Conservation (phyloP, 2,113 vertebrate species). For the Callaeas wilsoni region DNA sequence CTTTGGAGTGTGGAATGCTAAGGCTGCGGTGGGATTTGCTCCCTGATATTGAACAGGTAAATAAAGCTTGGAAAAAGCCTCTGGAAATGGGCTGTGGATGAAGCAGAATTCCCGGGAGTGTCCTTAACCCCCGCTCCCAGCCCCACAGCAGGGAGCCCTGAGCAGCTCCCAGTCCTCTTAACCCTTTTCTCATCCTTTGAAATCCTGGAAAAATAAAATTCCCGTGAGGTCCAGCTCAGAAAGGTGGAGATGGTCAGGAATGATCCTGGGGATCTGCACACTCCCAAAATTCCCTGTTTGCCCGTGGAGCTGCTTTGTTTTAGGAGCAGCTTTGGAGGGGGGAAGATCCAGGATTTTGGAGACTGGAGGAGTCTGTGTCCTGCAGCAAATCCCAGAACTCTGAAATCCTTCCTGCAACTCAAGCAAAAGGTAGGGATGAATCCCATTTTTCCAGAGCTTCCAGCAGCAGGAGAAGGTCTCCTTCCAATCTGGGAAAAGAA, state of each 20-base stretch:
- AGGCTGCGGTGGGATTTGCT: constrained; percentile 34
- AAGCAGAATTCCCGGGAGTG: neutral
- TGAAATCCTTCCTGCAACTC: neutral
- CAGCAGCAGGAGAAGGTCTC: neutral
- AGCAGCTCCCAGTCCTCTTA: neutral
- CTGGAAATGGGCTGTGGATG: neutral
- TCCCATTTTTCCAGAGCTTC: neutral
- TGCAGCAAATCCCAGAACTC: rapidly evolving
- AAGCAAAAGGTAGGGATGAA: neutral
- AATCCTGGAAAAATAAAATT: neutral
- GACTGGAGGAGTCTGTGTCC: rapidly evolving
- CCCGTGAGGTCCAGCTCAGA: neutral
- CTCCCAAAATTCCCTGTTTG: neutral
- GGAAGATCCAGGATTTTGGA: neutral
- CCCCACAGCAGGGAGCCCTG: neutral
- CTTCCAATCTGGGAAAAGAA: neutral
- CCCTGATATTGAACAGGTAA: constrained; percentile 54
- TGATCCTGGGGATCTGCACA: neutral
- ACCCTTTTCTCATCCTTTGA: neutral
- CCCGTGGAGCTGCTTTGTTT: neutral
- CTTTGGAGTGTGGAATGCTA: neutral
- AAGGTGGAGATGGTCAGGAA: neutral
- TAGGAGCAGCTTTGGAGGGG: neutral
- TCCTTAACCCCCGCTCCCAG: neutral
- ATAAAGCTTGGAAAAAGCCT: constrained; percentile 48